Evolutionary conservation across 1,140 invertebrate genomes (phyloP), one percentile per base, ranked within the genome.

Genomic region (Hesperophylax magnus): DNA sequence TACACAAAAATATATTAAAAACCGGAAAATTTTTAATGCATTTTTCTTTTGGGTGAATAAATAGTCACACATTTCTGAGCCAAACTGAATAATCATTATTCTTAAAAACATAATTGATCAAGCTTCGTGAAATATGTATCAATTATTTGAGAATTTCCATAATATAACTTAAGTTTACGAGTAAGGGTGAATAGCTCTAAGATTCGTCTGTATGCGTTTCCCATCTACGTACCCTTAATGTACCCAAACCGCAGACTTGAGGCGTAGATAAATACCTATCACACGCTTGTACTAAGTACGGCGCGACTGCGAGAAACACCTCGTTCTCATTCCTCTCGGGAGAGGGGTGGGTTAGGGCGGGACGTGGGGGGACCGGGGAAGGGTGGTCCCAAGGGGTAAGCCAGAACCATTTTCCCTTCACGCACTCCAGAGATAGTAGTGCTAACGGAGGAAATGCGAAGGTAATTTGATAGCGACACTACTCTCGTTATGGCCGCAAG

Each of bases 401-500:
- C 76, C 54, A 63, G 75, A 78, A 47, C 81, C 81, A 83, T 83
- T 81, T 83, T 80, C 78, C 82, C 79, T 79, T 79, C 82, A 79
- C 79, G 79, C 82, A 79, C 78, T 81, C 82, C 60, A 61, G 72
- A 81, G 82, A 83, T 83, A 83, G 77, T 81, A 81, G 76, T 79
- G 80, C 80, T 78, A 67, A 78, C 54, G 58, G 56, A 79, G 82
- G 82, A 83, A 81, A 83, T 83, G 82, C 79, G 82, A 79, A 81
- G 79, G 82, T 83, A 83, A 83, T 83, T 83, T 77, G 82, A 83
- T 83, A 83, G 79, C 79, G 71, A 80, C 61, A 80, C 81, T 71
- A 77, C 77, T 74, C 77, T 77, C 56, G 67, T 79, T 79, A 71
- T 79, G 65, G 52, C 52, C 47, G 27, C 27, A 79, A 47, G 58